Conservation (phyloP, 2,888 invertebrate genomes). For the Colostygia pectinataria region DNA sequence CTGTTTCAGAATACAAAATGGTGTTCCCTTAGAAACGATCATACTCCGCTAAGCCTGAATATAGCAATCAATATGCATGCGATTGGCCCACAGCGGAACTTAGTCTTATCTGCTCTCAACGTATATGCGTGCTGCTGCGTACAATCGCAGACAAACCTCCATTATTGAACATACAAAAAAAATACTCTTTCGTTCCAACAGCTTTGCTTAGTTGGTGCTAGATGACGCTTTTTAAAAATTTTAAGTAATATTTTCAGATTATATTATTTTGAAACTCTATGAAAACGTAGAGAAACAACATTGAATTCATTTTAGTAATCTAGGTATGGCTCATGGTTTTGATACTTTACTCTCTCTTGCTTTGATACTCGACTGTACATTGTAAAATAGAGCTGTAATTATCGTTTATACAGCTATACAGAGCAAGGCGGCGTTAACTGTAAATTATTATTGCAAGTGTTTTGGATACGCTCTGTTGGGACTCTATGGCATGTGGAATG, state of each 20-base stretch:
- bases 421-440: conserved; percentile 42
- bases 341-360: background rate
- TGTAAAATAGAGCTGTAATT: conserved; percentile 29
- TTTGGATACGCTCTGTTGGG: conserved; percentile 42
- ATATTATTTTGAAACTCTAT: no score
- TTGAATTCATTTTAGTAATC: no score
- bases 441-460: conserved; percentile 47
- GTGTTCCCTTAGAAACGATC: background rate
- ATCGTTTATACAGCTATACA: conserved; percentile 37
- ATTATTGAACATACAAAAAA: background rate
- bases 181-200: no score
- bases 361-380: conserved; percentile 6
- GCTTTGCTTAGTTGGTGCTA: no score
- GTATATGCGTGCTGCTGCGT: conserved; percentile 8
- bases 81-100: conserved; percentile 26
- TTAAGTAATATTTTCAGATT: no score
- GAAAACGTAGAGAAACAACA: no score
- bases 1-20: background rate
- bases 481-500: conserved; percentile 43
- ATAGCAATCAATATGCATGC: conserved; percentile 31
- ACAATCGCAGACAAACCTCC: conserved; percentile 6
- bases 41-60: conserved; percentile 17
- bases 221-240: no score
- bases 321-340: no score
- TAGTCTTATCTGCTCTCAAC: conserved; percentile 16